Evolutionary conservation across 2,113 vertebrate genomes (phyloP).

Genomic region (Heptranchias perlo): DNA sequence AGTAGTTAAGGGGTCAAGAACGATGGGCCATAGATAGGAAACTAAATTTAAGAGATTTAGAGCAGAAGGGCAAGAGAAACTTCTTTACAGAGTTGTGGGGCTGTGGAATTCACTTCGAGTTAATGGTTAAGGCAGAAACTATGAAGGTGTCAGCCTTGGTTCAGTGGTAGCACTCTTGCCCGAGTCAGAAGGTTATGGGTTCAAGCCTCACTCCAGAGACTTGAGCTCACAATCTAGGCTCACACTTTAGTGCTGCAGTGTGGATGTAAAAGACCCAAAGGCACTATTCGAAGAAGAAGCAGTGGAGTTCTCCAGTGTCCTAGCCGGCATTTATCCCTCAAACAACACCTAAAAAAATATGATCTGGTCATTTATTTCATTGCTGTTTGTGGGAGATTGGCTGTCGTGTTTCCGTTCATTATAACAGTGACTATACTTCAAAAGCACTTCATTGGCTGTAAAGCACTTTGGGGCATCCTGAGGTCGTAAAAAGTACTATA

Average conservation of each 20-base stretch:
- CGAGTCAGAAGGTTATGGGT: background rate
- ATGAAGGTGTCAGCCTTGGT: background rate
- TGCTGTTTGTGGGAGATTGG: background rate
- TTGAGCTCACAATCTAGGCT: too few relatives aligned
- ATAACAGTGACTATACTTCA: background rate
- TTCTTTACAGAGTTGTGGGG: background rate
- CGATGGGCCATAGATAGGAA: background rate
- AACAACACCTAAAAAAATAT: background rate
- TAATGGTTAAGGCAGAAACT: background rate
- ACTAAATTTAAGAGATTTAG: background rate
- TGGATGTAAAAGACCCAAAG: background rate
- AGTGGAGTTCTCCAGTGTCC: background rate
- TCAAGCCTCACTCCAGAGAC: background rate
- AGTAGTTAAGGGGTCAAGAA: background rate
- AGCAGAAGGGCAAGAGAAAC: background rate
- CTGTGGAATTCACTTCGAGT: background rate
- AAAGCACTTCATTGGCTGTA: background rate
- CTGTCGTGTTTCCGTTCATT: background rate
- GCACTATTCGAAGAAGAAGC: background rate
- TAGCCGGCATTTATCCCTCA: background rate
- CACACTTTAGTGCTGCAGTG: background rate
- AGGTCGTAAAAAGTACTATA: too few relatives aligned
- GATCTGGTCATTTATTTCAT: background rate
- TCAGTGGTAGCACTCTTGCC: background rate
- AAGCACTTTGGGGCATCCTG: background rate